These are phyloP conservation scores for Amitus sp. DNA, from an alignment of 2,888 invertebrate species.

Conservation along the genomic window DNA sequence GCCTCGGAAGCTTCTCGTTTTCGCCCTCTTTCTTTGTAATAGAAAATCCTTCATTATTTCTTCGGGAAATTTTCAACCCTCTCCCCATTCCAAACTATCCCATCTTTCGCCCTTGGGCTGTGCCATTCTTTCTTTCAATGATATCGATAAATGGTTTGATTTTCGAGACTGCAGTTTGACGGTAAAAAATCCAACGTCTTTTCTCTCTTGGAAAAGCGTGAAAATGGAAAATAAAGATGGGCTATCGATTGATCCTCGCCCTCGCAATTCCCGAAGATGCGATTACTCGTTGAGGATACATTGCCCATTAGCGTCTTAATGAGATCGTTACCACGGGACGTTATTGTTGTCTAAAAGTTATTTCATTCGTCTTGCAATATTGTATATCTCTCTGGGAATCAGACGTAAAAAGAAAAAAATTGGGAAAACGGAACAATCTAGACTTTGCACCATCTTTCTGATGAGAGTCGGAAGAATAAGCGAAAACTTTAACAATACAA, in stretches of 20 bases:
- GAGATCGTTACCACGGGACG: background rate
- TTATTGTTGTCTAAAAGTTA: background rate
- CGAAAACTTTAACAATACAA: constrained; percentile 61
- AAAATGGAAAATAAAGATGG: background rate
- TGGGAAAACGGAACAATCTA: constrained; percentile 43
- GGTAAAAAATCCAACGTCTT: constrained; percentile 14
- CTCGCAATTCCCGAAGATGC: background rate
- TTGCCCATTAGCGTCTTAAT: background rate
- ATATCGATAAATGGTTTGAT: constrained; percentile 62
- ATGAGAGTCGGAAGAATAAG: constrained; percentile 39
- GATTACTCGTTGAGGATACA: background rate
- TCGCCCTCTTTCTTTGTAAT: constrained; percentile 34
- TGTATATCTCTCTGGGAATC: constrained; percentile 18
- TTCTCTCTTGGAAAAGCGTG: background rate
- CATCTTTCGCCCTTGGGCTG: constrained; percentile 36
- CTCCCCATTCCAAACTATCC: constrained; percentile 36
- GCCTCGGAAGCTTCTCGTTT: constrained; percentile 33
- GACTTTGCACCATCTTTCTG: constrained; percentile 31
- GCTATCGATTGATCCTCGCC: background rate
- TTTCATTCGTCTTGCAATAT: constrained; percentile 5
- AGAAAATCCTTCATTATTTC: constrained; percentile 42
- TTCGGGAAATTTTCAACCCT: constrained; percentile 39
- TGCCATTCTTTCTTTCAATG: constrained; percentile 35
- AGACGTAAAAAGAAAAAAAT: constrained; percentile 43
- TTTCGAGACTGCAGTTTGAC: constrained; percentile 44